Percentiles rank a stretch among this genome's conserved stretches.
Conservation (phyloP, 2,797 vertebrate genomes). For the Rhinophrynus dorsalis region DNA sequence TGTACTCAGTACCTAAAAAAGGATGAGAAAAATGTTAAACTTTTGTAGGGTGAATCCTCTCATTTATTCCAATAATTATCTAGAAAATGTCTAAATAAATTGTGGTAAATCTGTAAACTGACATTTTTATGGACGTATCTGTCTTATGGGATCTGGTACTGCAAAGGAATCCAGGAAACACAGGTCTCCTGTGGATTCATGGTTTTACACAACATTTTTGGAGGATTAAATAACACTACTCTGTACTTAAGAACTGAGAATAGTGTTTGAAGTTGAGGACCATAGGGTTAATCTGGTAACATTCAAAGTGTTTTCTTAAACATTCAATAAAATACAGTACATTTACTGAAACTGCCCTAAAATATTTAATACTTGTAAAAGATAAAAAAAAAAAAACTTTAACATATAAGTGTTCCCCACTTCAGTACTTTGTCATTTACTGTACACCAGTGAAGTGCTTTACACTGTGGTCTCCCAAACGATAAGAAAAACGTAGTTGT, state of each 20-base stretch:
- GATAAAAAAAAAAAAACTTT: no score
- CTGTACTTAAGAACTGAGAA: constrained; percentile 12
- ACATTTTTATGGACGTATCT: constrained; percentile 13
- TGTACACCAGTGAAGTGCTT: background rate
- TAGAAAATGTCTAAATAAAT: background rate
- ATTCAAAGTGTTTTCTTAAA: background rate
- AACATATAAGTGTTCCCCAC: background rate
- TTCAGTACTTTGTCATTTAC: background rate
- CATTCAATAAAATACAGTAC: background rate
- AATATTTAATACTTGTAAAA: constrained; percentile 19
- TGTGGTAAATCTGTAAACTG: constrained; percentile 7
- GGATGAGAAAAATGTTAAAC: no score
- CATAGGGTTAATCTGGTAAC: constrained; percentile 15
- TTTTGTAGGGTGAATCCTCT: no score
- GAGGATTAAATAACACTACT: constrained; percentile 29
- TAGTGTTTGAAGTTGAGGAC: constrained; percentile 20
- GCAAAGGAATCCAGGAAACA: constrained; percentile 21
- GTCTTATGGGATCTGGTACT: constrained; percentile 10
- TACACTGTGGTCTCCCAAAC: background rate
- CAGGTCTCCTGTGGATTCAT: constrained; percentile 21
- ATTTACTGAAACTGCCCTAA: constrained; percentile 8
- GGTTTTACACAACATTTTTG: constrained; percentile 31
- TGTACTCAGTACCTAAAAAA: no score
- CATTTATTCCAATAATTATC: background rate
- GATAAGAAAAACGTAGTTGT: no score